A percentile compares a stretch with the other conserved stretches of the same genome.
phyloP scores from a whole-genome alignment of 2,888 invertebrate species.

The Furcula furcula region DNA sequence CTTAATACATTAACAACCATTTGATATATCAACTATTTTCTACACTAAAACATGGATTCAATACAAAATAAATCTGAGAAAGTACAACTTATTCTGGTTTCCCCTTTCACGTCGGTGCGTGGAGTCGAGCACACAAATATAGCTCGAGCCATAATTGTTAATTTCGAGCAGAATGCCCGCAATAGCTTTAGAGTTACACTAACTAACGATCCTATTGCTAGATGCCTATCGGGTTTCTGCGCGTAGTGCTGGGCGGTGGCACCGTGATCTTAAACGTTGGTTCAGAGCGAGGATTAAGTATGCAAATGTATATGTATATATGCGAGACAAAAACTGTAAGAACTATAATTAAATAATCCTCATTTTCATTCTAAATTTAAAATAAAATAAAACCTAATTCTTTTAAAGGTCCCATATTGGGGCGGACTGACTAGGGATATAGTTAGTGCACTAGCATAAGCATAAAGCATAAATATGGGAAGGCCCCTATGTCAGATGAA shows the following conservation, averaged over 20 bases:
- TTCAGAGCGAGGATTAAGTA: too few relatives aligned
- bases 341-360: too few relatives aligned
- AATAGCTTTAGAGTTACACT: constrained; percentile 67
- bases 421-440: too few relatives aligned
- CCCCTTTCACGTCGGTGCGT: constrained; percentile 36
- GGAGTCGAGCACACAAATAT: constrained; percentile 63
- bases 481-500: too few relatives aligned
- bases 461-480: too few relatives aligned
- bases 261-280: constrained; percentile 17
- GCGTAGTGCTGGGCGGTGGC: constrained; percentile 40
- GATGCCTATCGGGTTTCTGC: constrained; percentile 78
- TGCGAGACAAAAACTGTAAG: too few relatives aligned
- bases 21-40: constrained; percentile 5
- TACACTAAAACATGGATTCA: constrained; percentile 20
- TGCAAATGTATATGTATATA: too few relatives aligned
- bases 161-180: constrained; percentile 75
- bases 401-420: too few relatives aligned
- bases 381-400: too few relatives aligned
- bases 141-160: constrained; percentile 73
- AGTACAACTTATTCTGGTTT: constrained; percentile 38
- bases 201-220: constrained; percentile 77
- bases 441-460: too few relatives aligned
- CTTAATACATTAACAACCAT: background rate
- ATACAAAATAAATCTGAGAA: constrained; percentile 25
- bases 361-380: too few relatives aligned